Evolutionary conservation across 2,797 vertebrate genomes (phyloP), one percentile per base, ranked within the genome.

Genomic region (Cyprinella venusta): DNA sequence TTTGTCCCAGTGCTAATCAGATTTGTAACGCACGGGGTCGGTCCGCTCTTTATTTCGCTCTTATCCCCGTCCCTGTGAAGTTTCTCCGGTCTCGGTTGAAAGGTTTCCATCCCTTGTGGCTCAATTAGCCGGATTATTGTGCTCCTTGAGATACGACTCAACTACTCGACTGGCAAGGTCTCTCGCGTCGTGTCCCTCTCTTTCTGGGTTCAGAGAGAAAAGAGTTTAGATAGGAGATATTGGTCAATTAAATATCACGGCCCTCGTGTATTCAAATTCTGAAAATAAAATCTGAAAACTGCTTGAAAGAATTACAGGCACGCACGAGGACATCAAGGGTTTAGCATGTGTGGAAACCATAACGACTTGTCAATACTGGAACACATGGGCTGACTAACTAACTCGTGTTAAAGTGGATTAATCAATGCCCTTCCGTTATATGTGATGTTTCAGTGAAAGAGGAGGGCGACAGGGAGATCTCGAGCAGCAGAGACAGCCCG

Each of bases 81-180:
- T 92, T 91, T 61, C 85, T 86, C 74, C 79, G 81, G 93, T 95
- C 94, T 92, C 90, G 93, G 86, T 93, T 94, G 95, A 95, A 95
- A 93, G 93, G 88, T 92, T 91, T 87, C 89, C 24, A 91, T 96
- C 97, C 97, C 97, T 90, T 75, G 96, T 95, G 97, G 94, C 94
- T 97, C 96, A 97, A 98, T 99, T 98, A 98, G 96, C 92, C 87
- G 95, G 97, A 98, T 99, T 99, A 98, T 98, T 96, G 96, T 95
- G 94, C 92, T 96, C 91, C 95, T 95, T 92, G 92, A 92, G 92
- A 94, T 94, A 94, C 94, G 93, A 95, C 94, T 94, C 95, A 93
- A 90, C 94, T 93, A 90, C 94, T 95, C 94, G 91, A 92, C 92
- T 91, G 86, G 84, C 90, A 86, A 90, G 86, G 90, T 90, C 90